Evolutionary conservation across 1,140 invertebrate genomes (phyloP), one percentile per base, ranked within the genome.

Genomic region (Globodera rostochiensis): DNA sequence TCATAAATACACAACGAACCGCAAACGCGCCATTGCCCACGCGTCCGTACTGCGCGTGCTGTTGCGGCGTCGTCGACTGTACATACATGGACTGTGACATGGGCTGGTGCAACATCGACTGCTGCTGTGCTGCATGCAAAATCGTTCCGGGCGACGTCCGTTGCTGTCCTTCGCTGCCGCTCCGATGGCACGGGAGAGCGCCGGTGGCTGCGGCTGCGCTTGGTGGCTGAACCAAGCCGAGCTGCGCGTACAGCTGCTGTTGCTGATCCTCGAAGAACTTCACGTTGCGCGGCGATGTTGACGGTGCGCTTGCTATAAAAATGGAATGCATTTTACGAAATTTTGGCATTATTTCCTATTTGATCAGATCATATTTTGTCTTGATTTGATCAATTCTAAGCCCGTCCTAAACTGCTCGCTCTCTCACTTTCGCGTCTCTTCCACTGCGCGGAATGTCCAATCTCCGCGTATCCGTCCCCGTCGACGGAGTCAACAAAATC

Each of bases 81-180:
- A 47, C 69, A 21, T 71, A 71, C 69, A 71, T 71, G 21, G 69
- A 71, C 69, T 71, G 69, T 11, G 69, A 25, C 69, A 71, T 71
- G 7, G 46, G 69, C 25, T 25, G 69, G 0, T 36, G 36, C 36
- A 36, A 25, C 69, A 71, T 71, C 6, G 19, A 36, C 25, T 25
- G 69, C 21, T 71, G 69, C 69, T 71, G 69, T 1, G 7, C 3
- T 21, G 25, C n/a, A 21, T 69, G 67, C 67, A 21, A 47, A 9
- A 21, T 6, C 4, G 69, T n/a, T 4, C 25, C 25, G 5, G 69
- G 25, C 69, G 5, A 8, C 6, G 36, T 11, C 25, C 36, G 36
- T 21, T 45, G 25, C 6, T 71, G 69, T 71, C 46, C 36, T 71
- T 71, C 69, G 69, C 69, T 71, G 21, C 69, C 69, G 19, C 36